These are phyloP conservation scores for Parotocinclus haroldoi DNA, from an alignment of 2,797 vertebrate species.

Conservation along the genomic window DNA sequence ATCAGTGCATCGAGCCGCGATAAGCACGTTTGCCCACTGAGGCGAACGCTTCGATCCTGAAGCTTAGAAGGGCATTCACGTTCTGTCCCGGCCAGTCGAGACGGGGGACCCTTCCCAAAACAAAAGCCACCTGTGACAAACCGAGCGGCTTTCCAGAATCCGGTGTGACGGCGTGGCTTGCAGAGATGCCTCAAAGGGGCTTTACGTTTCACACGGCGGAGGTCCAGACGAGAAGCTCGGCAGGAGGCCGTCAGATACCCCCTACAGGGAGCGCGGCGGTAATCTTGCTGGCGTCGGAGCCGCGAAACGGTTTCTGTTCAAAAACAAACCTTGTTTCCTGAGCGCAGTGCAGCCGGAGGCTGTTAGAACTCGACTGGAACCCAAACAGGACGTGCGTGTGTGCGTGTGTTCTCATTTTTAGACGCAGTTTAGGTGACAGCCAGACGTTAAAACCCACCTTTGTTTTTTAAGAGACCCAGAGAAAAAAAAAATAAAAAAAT, in stretches of 20 bases:
- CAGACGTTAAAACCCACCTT: neutral
- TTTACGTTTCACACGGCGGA: conserved; percentile 42
- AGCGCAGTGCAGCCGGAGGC: conserved; percentile 10
- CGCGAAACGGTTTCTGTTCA: conserved; percentile 65
- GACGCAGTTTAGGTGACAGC: conserved; percentile 1
- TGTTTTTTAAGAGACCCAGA: no score
- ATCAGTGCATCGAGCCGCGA: conserved; percentile 30
- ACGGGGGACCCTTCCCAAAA: conserved; percentile 22
- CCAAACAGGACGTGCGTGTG: conserved; percentile 8
- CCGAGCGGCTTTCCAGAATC: neutral
- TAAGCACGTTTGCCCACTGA: conserved; percentile 27
- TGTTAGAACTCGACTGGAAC: conserved; percentile 25
- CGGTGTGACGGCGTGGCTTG: conserved; percentile 9
- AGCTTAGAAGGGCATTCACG: conserved; percentile 19
- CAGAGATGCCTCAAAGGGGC: conserved; percentile 11
- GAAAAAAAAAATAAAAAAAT: neutral
- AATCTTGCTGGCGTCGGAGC: conserved; percentile 63
- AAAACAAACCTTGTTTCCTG: conserved; percentile 42
- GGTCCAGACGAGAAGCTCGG: conserved; percentile 36
- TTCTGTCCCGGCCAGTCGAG: conserved; percentile 10
- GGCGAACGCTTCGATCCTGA: conserved; percentile 8
- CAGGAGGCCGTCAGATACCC: conserved; percentile 36
- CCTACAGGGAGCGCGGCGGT: conserved; percentile 49
- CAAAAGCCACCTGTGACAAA: conserved; percentile 28
- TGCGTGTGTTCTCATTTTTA: conserved; percentile 13